Conservation (phyloP, 23 tunicate genomes). For the Corella eumyota region DNA sequence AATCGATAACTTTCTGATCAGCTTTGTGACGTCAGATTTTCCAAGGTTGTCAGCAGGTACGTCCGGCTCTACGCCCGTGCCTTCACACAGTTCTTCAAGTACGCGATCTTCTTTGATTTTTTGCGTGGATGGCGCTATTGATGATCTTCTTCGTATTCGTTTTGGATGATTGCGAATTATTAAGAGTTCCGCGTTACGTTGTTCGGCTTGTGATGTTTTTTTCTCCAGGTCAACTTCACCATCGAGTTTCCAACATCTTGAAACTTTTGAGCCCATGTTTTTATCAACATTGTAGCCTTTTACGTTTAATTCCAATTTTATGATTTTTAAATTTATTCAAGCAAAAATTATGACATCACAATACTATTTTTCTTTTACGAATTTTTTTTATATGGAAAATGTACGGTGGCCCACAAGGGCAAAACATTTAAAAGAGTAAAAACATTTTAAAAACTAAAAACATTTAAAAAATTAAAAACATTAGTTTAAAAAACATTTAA, state of each 20-base stretch:
- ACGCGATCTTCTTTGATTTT: conserved; percentile 48
- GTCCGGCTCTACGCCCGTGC: conserved; percentile 61
- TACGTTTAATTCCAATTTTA: too few species aligned
- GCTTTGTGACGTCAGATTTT: conserved; percentile 9
- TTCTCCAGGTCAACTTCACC: not conserved
- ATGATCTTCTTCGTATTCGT: conserved; percentile 42
- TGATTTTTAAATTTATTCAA: too few species aligned
- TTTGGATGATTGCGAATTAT: conserved; percentile 59
- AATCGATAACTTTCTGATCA: conserved; percentile 22
- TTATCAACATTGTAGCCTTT: too few species aligned
- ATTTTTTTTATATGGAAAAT: too few species aligned
- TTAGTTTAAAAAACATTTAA: too few species aligned
- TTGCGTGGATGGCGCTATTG: conserved; percentile 47
- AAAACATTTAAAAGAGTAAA: too few species aligned
- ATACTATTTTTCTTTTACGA: too few species aligned
- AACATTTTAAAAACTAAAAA: too few species aligned
- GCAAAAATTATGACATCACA: too few species aligned
- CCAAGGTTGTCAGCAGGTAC: conserved; percentile 47
- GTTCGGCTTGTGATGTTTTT: not conserved
- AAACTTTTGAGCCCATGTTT: conserved; percentile 5
- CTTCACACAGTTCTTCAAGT: conserved; percentile 48
- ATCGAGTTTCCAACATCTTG: not conserved
- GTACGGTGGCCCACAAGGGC: too few species aligned
- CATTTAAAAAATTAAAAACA: too few species aligned
- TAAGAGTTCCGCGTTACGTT: conserved; percentile 36